Conservation (phyloP, 2,888 invertebrate species). For the Tenthredo notha region DNA sequence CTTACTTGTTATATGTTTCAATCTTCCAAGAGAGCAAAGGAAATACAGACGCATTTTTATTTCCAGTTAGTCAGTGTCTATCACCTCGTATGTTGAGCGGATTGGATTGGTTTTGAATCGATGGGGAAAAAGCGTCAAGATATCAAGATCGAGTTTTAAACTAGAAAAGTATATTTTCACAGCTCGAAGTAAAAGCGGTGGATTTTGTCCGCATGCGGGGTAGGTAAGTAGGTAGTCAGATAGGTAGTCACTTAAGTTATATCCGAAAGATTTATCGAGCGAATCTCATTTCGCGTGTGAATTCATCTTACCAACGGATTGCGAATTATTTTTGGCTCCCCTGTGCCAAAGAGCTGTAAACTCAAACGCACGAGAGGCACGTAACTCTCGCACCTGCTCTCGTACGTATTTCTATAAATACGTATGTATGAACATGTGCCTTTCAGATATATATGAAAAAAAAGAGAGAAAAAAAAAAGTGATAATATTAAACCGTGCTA, state of each 20-base stretch:
- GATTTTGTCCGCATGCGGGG: background rate
- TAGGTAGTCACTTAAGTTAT: background rate
- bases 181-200: slow-evolving; percentile 1
- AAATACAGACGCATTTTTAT: slow-evolving; percentile 6
- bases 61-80: slow-evolving; percentile 28
- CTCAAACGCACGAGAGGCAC: background rate
- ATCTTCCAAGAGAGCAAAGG: background rate
- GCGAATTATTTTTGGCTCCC: background rate
- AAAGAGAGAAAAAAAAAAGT: background rate
- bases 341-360: background rate
- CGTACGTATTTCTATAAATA: slow-evolving; percentile 12
- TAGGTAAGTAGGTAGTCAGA: background rate
- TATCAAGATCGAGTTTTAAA: slow-evolving; percentile 17
- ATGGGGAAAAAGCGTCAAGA: slow-evolving; percentile 23
- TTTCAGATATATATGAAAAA: background rate
- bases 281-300: slow-evolving; percentile 21
- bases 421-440: background rate
- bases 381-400: background rate
- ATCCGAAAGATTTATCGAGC: slow-evolving; percentile 29
- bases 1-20: slow-evolving; percentile 17
- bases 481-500: background rate
- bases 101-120: slow-evolving; percentile 31
- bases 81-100: background rate
- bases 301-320: slow-evolving; percentile 10
- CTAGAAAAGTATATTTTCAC: slow-evolving; percentile 28